phyloP scores from a whole-genome alignment of 2,113 vertebrate genomes.

The Dolichallabes microphthalmus region DNA sequence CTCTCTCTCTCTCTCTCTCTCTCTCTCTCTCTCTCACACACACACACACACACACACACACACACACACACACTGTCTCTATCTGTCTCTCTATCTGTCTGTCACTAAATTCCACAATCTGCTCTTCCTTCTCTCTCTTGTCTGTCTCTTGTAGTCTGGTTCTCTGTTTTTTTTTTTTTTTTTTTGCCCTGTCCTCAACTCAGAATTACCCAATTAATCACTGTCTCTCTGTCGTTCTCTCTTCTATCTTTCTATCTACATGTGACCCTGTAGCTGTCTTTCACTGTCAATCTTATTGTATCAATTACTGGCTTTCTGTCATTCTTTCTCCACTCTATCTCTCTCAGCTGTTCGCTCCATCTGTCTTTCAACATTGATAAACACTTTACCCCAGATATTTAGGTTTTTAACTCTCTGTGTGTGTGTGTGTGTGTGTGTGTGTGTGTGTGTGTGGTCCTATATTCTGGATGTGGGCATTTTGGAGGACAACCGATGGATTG shows the following conservation, averaged over 20 bases:
- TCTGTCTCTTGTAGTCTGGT: not conserved
- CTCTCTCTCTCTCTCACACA: not conserved
- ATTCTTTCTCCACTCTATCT: not conserved
- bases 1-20: not conserved
- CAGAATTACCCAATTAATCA: not conserved
- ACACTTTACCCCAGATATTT: not conserved
- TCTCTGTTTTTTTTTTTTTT: not conserved
- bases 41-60: too few relatives aligned
- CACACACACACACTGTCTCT: not conserved
- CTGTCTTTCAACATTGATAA: not conserved
- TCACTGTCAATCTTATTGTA: not conserved
- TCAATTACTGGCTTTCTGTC: not conserved
- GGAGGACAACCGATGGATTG: not conserved
- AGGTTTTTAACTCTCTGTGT: not conserved
- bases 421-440: not conserved
- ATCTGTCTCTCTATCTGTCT: not conserved
- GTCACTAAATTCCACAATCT: not conserved
- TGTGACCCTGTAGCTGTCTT: not conserved
- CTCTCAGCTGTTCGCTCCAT: not conserved
- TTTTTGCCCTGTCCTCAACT: not conserved
- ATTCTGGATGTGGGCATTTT: not conserved
- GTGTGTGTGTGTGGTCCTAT: constrained; percentile 11
- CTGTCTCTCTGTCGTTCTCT: not conserved
- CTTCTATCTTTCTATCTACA: not conserved
- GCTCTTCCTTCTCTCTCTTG: not conserved